phyloP scores from a whole-genome alignment of 2,888 invertebrate species.

The Scaptomyza cyrtandrae region DNA sequence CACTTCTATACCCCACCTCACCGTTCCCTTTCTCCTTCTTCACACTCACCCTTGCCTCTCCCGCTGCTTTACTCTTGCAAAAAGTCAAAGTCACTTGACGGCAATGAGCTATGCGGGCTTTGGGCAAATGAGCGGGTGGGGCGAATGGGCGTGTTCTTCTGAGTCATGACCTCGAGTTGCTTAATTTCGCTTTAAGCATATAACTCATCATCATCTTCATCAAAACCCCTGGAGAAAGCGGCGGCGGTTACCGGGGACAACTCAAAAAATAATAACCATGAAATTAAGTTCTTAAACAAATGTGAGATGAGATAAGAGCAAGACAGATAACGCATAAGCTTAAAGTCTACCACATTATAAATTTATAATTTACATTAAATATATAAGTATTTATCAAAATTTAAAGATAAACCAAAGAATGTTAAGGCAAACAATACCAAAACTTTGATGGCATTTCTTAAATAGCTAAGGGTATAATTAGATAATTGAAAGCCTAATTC shows the following conservation, averaged over 20 bases:
- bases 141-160: conserved; percentile 13
- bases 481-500: no score
- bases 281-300: conserved; percentile 63
- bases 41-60: background rate
- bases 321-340: conserved; percentile 30
- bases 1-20: background rate
- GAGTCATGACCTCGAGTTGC: conserved; percentile 43
- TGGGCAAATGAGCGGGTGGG: conserved; percentile 4
- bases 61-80: conserved; percentile 25
- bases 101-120: conserved; percentile 17
- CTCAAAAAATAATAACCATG: conserved; percentile 64
- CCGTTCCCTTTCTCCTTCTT: background rate
- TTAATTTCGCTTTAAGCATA: conserved; percentile 60
- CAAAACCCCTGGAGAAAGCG: conserved; percentile 38
- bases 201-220: conserved; percentile 69
- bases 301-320: conserved; percentile 14
- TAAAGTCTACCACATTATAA: conserved; percentile 35
- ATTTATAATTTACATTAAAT: conserved; percentile 21
- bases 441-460: no score
- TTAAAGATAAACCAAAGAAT: background rate
- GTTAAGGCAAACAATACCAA: no score
- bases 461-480: no score
- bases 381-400: conserved; percentile 2
- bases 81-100: conserved; percentile 52
- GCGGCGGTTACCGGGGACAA: conserved; percentile 5